Conservation (phyloP, 2,888 invertebrate species). For the Cataglyphis cursor region DNA sequence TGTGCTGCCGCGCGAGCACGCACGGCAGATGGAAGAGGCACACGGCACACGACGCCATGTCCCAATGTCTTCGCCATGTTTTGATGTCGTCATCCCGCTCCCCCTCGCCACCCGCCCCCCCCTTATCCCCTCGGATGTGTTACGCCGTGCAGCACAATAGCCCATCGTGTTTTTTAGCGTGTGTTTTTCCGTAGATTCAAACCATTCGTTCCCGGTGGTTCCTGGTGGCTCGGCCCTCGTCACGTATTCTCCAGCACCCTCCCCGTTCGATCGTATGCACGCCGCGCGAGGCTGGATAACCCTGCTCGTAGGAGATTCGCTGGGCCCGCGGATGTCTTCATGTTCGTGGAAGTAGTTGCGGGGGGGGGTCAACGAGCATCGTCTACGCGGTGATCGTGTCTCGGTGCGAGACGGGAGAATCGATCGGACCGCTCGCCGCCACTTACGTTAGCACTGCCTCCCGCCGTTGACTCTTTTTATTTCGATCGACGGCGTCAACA, state of each 20-base stretch:
- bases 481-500: constrained; percentile 41
- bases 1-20: constrained; percentile 70
- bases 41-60: constrained; percentile 84
- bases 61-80: constrained; percentile 86
- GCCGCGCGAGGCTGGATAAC: constrained; percentile 54
- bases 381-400: constrained; percentile 82
- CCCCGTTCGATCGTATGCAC: constrained; percentile 53
- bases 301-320: constrained; percentile 65
- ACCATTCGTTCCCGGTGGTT: constrained; percentile 62
- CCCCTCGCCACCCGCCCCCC: constrained; percentile 76
- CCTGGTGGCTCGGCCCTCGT: constrained; percentile 43
- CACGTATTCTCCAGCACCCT: constrained; percentile 13
- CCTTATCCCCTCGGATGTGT: constrained; percentile 73
- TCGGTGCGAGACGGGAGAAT: constrained; percentile 74
- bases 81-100: constrained; percentile 84
- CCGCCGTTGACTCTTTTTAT: not conserved
- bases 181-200: constrained; percentile 67
- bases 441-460: constrained; percentile 47
- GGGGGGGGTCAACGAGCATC: constrained; percentile 83
- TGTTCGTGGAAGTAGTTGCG: constrained; percentile 79
- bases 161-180: constrained; percentile 62
- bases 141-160: constrained; percentile 69
- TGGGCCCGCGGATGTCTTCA: constrained; percentile 74
- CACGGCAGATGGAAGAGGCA: constrained; percentile 71
- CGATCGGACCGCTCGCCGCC: constrained; percentile 32